These are phyloP conservation scores for Cheiracanthium punctorium DNA, from an alignment of 2,888 invertebrate genomes.

Conservation along the genomic window DNA sequence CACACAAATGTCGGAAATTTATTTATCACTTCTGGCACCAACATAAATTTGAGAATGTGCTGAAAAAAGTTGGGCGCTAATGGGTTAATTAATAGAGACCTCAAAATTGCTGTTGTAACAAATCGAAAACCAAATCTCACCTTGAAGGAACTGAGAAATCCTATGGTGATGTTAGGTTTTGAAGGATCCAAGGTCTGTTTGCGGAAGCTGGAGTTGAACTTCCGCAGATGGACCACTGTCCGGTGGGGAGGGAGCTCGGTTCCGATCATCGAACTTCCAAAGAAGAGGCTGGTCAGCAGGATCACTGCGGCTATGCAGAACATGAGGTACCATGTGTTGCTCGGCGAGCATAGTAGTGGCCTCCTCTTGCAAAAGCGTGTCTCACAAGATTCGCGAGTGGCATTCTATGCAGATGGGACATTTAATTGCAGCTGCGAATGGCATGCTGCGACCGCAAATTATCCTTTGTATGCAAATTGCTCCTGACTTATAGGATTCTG, in stretches of 20 bases:
- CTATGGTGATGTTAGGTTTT: slow-evolving; percentile 60
- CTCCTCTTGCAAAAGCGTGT: not conserved
- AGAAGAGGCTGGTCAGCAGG: not conserved
- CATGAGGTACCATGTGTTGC: not conserved
- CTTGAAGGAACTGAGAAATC: slow-evolving; percentile 62
- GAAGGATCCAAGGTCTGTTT: not conserved
- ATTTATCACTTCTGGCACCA: too few species aligned
- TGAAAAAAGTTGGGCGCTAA: too few species aligned
- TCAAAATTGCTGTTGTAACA: too few species aligned
- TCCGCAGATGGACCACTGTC: not conserved
- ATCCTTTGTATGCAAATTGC: not conserved
- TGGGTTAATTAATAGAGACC: too few species aligned
- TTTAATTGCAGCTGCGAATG: not conserved
- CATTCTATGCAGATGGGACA: not conserved
- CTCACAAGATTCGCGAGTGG: not conserved
- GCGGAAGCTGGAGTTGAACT: not conserved
- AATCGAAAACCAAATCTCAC: not conserved
- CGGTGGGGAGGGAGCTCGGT: not conserved
- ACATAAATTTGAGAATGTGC: too few species aligned
- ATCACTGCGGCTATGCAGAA: not conserved
- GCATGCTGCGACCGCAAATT: not conserved
- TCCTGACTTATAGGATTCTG: too few species aligned
- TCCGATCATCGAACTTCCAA: not conserved
- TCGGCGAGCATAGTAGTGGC: not conserved
- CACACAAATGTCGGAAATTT: too few species aligned